A percentile compares a stretch with the other conserved stretches of the same genome.
These are phyloP conservation scores for Rhopalosiphum padi DNA, from an alignment of 1,140 invertebrate species.

Conservation along the genomic window DNA sequence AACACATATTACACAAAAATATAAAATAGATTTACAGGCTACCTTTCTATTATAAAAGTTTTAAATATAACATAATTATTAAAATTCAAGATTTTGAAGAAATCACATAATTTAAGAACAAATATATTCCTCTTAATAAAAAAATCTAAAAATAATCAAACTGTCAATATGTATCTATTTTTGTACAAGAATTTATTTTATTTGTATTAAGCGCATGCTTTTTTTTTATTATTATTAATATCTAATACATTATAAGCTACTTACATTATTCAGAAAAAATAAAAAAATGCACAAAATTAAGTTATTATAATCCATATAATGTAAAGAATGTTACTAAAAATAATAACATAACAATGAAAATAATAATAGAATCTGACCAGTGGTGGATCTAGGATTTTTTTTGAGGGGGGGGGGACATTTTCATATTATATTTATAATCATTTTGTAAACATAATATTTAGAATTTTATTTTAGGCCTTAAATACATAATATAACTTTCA, in stretches of 20 bases:
- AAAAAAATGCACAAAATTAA: not conserved
- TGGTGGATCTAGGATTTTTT: too few species aligned
- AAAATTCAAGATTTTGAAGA: not conserved
- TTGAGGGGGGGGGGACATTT: too few species aligned
- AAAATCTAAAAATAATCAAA: not conserved
- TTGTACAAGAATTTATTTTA: not conserved
- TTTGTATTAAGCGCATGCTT: not conserved
- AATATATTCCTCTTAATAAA: not conserved
- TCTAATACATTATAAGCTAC: not conserved
- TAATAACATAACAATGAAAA: not conserved
- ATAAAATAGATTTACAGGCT: not conserved
- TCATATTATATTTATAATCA: too few species aligned
- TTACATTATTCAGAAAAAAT: too few species aligned
- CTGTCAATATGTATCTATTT: not conserved
- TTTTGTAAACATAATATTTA: too few species aligned
- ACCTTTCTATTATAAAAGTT: not conserved
- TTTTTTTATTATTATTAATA: not conserved
- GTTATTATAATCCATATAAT: not conserved
- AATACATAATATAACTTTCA: too few species aligned
- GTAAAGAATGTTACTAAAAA: not conserved
- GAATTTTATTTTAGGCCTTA: too few species aligned
- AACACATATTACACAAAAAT: not conserved
- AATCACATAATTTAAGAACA: not conserved
- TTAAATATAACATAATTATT: not conserved
- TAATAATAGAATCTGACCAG: not conserved